A percentile compares a stretch with the other conserved stretches of the same genome.
These are phyloP conservation scores for Muscicapa comitata DNA, from an alignment of 2,797 vertebrate genomes.

Conservation along the genomic window DNA sequence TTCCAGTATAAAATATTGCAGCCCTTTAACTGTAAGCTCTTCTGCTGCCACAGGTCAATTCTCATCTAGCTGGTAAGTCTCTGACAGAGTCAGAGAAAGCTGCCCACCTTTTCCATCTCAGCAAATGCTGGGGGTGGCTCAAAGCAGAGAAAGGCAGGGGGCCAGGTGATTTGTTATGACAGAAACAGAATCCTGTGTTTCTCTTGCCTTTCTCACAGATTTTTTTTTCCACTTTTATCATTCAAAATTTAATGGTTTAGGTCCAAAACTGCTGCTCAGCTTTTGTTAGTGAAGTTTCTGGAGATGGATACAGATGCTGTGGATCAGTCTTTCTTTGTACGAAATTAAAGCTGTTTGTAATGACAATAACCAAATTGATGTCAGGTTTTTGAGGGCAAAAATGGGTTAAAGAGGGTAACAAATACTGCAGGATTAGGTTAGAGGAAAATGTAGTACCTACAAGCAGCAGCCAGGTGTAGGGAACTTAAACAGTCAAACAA, in stretches of 20 bases:
- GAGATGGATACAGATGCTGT: background rate
- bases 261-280: background rate
- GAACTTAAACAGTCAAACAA: background rate
- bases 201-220: background rate
- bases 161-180: background rate
- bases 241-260: background rate
- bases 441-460: background rate
- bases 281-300: background rate
- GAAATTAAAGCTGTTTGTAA: background rate
- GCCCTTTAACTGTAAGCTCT: background rate
- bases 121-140: background rate
- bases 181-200: background rate
- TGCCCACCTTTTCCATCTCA: background rate
- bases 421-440: background rate
- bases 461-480: background rate
- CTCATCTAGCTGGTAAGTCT: background rate
- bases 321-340: background rate
- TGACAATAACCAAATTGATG: accelerated
- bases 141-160: background rate
- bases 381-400: background rate
- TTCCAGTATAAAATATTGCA: background rate
- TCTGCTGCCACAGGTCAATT: background rate
- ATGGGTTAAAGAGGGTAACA: background rate
- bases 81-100: background rate
- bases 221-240: background rate